A percentile compares a stretch with the other conserved stretches of the same genome.
Conservation (phyloP, 1,140 invertebrate species). For the Formica selysi region DNA sequence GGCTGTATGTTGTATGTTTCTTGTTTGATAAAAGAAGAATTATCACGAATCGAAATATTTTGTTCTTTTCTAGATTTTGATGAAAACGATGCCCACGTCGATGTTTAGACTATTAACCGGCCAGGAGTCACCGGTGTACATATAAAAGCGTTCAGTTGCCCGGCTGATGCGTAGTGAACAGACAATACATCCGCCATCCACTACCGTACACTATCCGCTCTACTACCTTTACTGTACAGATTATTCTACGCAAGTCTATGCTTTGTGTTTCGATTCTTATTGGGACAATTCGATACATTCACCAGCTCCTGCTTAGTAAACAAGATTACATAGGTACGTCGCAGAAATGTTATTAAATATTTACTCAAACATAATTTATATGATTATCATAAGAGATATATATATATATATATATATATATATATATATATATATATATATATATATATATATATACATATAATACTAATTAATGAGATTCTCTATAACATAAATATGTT, state of each 20-base stretch:
- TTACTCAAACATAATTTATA: conserved; percentile 80
- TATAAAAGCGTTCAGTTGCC: conserved; percentile 89
- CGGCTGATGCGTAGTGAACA: conserved; percentile 85
- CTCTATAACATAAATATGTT: conserved; percentile 70
- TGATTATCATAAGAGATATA: conserved; percentile 70
- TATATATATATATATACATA: conserved; percentile 58
- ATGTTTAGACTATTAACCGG: conserved; percentile 99
- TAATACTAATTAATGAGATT: conserved; percentile 74
- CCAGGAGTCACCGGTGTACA: conserved; percentile 99
- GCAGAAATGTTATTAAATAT: conserved; percentile 80
- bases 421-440: conserved; percentile 59
- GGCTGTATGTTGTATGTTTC: not conserved
- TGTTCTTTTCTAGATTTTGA: conserved; percentile 94
- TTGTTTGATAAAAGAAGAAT: not conserved
- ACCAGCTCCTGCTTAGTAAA: conserved; percentile 79
- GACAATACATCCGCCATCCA: conserved; percentile 86
- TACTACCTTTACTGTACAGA: conserved; percentile 80
- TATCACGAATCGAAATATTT: not conserved
- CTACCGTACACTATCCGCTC: conserved; percentile 80
- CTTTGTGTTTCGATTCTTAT: conserved; percentile 81
- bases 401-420: conserved; percentile 52
- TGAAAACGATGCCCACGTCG: conserved; percentile 99
- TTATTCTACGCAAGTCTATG: conserved; percentile 79
- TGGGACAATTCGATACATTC: conserved; percentile 76
- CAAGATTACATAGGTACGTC: conserved; percentile 72